These are phyloP conservation scores for Crenuchus spilurus DNA, from an alignment of 2,797 vertebrate species.

Conservation along the genomic window DNA sequence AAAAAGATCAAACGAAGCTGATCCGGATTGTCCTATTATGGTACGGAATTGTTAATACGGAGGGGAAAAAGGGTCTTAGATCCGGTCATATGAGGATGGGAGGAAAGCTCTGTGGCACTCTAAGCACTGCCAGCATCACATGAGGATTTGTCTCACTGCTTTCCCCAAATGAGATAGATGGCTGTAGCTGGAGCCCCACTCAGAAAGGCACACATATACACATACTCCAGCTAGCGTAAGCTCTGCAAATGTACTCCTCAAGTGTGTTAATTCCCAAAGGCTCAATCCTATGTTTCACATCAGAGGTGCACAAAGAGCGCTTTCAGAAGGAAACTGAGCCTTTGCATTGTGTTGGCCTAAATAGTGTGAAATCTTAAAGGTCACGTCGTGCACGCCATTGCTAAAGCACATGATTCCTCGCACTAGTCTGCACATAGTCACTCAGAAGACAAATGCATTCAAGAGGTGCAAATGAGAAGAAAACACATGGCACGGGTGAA, in stretches of 20 bases:
- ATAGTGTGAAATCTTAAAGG: conserved; percentile 36
- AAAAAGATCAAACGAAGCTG: conserved; percentile 47
- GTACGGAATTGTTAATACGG: neutral
- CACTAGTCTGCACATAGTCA: too few relatives aligned
- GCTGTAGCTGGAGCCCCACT: neutral
- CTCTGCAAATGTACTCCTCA: conserved; percentile 24
- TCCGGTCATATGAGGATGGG: conserved; percentile 47
- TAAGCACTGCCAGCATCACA: conserved; percentile 23
- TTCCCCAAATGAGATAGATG: conserved; percentile 16
- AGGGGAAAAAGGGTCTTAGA: conserved; percentile 2
- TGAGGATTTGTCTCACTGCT: conserved; percentile 29
- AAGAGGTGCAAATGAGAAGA: neutral
- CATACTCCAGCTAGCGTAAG: conserved; percentile 5
- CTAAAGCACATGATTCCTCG: neutral
- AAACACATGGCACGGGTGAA: neutral
- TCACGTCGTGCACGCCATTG: neutral
- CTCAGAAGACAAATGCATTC: neutral
- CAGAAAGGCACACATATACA: neutral
- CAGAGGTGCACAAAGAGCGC: conserved; percentile 3
- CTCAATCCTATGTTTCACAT: conserved; percentile 25
- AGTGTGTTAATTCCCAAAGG: conserved; percentile 30
- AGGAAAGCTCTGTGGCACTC: neutral
- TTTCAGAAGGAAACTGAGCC: conserved; percentile 21
- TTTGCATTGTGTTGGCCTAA: conserved; percentile 15
- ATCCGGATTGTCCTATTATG: conserved; percentile 17